Evolutionary conservation across 2,113 vertebrate genomes (phyloP).

Genomic region (zebrafish (Danio rerio)): DNA sequence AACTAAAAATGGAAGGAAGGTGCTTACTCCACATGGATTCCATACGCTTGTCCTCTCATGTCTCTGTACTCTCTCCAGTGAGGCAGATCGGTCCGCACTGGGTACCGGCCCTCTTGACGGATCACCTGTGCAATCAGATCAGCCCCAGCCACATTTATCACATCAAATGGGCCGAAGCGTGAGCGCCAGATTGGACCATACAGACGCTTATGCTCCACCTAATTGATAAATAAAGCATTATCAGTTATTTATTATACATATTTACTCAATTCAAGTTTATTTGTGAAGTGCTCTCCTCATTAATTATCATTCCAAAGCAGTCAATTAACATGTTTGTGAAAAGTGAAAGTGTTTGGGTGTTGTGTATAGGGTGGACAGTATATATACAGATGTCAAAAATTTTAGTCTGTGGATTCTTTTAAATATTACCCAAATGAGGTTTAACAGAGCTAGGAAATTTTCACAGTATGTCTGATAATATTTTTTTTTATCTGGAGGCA

Average conservation of each 20-base stretch:
- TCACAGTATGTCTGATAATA: no score
- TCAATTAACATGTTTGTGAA: no score
- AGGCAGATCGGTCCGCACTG: conserved; percentile 67
- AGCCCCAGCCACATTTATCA: conserved; percentile 76
- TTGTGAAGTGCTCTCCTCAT: no score
- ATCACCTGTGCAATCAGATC: conserved; percentile 77
- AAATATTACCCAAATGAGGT: no score
- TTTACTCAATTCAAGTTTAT: neutral
- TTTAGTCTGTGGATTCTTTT: no score
- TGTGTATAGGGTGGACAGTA: no score
- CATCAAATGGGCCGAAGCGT: conserved; percentile 69
- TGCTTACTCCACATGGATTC: conserved; percentile 78
- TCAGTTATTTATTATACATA: neutral
- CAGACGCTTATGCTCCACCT: conserved; percentile 70
- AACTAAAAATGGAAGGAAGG: no score
- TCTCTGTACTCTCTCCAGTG: conserved; percentile 82
- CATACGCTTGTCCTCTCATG: conserved; percentile 78
- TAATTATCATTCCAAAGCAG: no score
- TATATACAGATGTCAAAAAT: no score
- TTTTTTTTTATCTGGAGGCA: no score
- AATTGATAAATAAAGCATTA: neutral
- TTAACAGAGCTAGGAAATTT: no score
- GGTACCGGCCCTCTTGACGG: conserved; percentile 77
- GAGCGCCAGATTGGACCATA: conserved; percentile 81
- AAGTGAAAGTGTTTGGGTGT: no score